Evolutionary conservation across 2,888 invertebrate genomes (phyloP), one percentile per base, ranked within the genome.

Genomic region (Zaprionus bogoriensis): DNA sequence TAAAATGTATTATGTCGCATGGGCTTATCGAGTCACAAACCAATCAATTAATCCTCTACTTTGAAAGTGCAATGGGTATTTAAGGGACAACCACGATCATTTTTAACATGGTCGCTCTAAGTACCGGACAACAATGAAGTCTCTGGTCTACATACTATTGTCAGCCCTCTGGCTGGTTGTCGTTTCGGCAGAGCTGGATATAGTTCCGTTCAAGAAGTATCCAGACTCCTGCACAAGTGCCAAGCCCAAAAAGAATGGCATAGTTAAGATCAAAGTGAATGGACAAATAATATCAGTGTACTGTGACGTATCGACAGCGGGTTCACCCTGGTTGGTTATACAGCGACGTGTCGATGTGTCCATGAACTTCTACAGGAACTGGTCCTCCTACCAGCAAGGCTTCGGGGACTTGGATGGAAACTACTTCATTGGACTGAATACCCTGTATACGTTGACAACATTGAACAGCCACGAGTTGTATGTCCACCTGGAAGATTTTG

Each of bases 401-500:
- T 67, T 67, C 4, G 67, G 67, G 0, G 55, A 61, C 5, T 7
- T 57, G 10, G 17, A 41, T 2, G 7, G 22, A 0, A 52, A 22
- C 10, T 95, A 94, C 86, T 95, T 94, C 93, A 90, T 95, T 9
- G 95, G 95, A 1, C 84, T 94, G 68, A 94, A 95, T 67, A 93
- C 93, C 67, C 89, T 95, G 1, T 92, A 94, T 87, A 92, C 90
- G 0, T 38, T 88, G 9, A 89, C 88, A 10, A 50, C 70, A 4
- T 77, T 79, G 2, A 86, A 92, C 10, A 57, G 59, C 0, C 91
- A 92, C 50, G 92, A 94, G 79, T 85, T 95, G 53, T 89, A 94
- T 50, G 91, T 95, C 4, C 93, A 94, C 68, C 82, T 95, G 79
- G 92, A 93, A 67, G 93, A 94, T 55, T 93, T 93, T 62, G 91